These are phyloP conservation scores for Lepidurus arcticus DNA, from an alignment of 1,140 invertebrate species.

Conservation along the genomic window DNA sequence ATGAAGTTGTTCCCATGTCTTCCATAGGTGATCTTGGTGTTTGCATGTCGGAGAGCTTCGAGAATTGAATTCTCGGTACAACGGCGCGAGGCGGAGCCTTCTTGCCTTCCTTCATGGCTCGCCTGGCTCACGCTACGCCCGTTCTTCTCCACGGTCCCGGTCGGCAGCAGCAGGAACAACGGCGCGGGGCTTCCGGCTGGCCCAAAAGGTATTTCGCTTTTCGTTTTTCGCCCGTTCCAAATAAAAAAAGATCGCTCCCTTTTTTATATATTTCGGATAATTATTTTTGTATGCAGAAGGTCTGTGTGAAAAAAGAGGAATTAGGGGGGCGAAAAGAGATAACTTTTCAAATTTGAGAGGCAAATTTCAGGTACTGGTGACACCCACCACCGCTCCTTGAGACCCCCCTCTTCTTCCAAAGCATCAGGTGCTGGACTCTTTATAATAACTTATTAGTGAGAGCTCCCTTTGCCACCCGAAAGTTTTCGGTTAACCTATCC, in stretches of 20 bases:
- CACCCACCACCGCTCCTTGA: background rate
- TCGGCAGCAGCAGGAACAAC: background rate
- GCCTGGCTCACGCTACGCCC: background rate
- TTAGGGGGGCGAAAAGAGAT: background rate
- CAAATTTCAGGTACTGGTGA: background rate
- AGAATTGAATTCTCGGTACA: background rate
- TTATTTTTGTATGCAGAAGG: background rate
- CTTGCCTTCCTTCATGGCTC: constrained; percentile 11
- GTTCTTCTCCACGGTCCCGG: background rate
- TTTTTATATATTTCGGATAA: background rate
- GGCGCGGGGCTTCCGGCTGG: constrained; percentile 6
- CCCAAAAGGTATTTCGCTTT: background rate
- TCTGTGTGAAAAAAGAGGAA: background rate
- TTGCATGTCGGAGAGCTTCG: background rate
- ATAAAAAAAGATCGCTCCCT: too few species aligned
- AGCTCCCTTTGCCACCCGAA: background rate
- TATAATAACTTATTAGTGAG: constrained; percentile 3
- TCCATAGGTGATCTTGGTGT: background rate
- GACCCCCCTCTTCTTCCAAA: background rate
- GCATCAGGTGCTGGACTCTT: background rate
- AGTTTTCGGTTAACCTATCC: background rate
- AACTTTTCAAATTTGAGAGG: background rate
- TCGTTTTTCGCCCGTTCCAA: too few species aligned
- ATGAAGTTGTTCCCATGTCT: background rate
- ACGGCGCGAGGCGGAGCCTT: background rate